Base-by-base conservation (phyloP, 2,888 invertebrate species). In the Zygogramma bicolorata region DNA sequence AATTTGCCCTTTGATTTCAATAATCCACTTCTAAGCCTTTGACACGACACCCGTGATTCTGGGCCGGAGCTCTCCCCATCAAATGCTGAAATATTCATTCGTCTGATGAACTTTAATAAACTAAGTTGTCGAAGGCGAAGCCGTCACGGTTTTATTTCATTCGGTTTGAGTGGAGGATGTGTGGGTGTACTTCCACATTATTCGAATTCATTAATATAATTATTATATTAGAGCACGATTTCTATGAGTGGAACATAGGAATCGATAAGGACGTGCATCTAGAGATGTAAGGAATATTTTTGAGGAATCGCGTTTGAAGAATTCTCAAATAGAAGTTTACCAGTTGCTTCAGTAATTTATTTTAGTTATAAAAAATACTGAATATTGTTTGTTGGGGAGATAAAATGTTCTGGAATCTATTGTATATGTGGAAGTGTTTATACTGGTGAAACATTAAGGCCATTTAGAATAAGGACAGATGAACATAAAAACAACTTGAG, bases 11-110 rank as follows among this genome's bases (percentile, higher is more conserved):
- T 71, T 67, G 58, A 71, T 34, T 71, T 71, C 66, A 67, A 67
- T 71, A 71, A 61, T 61, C 62, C 71, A 71, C 68, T 71, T 65
- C 66, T 68, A 65, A 65, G 73, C 66, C 59, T 70, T 65, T 49
- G 42, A 63, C 62, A 69, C 59, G 8, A 27, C 65, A 42, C 42
- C 65, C 65, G 57, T 67, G 58, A 71, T 67, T 61, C 58, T 63
- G 49, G 59, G 59, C 59, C 63, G 38, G 25, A 34, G 68, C 42
- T 46, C 10, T 53, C 27, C n/a, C n/a, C 53, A n/a, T 53, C 53
- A 22, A 69, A 71, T 63, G 74, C 65, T 66, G 66, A 65, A 69
- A 62, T 62, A 62, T 62, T 40, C 40, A 62, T 62, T 40, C 40
- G 42, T 42, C 46, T 42, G 40, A 4, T 42, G 62, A 13, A 42